These are phyloP conservation scores for Hydra vulgaris DNA, from an alignment of 30 jellyfish, hydroid and myxozoan species.

Conservation along the genomic window DNA sequence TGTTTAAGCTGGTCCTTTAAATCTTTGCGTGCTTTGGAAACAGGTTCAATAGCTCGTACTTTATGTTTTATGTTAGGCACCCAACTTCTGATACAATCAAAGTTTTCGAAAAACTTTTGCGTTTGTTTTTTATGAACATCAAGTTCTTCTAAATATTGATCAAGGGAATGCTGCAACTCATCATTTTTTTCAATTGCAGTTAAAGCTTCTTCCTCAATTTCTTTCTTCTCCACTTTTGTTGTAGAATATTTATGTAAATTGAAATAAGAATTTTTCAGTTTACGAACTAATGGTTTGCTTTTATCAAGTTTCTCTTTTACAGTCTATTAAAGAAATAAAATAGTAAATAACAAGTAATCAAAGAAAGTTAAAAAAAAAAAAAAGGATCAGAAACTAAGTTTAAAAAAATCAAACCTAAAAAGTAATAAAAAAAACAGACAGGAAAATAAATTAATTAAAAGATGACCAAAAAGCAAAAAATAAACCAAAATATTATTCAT, in stretches of 20 bases:
- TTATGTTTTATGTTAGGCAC: slow-evolving; percentile 43
- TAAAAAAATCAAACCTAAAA: background rate
- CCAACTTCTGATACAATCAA: slow-evolving; percentile 51
- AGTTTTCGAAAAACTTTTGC: slow-evolving; percentile 37
- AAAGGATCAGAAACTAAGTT: background rate
- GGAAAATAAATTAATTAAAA: no score
- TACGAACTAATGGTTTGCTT: slow-evolving; percentile 24
- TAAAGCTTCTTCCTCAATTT: slow-evolving; percentile 46
- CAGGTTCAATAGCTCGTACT: slow-evolving; percentile 32
- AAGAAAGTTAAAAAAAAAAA: background rate
- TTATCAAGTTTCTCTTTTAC: slow-evolving; percentile 37
- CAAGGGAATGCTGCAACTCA: slow-evolving; percentile 35
- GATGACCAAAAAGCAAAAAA: no score
- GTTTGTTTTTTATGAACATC: slow-evolving; percentile 49
- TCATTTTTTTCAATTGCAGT: slow-evolving; percentile 38
- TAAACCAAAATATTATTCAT: no score
- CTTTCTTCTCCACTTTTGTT: slow-evolving; percentile 38
- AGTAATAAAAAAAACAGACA: no score
- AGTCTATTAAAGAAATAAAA: slow-evolving; percentile 27
- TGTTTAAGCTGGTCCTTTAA: slow-evolving; percentile 39
- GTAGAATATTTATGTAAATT: slow-evolving; percentile 26
- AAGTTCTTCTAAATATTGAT: slow-evolving; percentile 21
- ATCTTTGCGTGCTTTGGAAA: slow-evolving; percentile 41
- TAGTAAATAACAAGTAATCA: background rate
- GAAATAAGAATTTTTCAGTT: slow-evolving; percentile 15